These are phyloP conservation scores for Chrysolina oricalcia DNA, from an alignment of 2,888 invertebrate genomes.

Conservation along the genomic window DNA sequence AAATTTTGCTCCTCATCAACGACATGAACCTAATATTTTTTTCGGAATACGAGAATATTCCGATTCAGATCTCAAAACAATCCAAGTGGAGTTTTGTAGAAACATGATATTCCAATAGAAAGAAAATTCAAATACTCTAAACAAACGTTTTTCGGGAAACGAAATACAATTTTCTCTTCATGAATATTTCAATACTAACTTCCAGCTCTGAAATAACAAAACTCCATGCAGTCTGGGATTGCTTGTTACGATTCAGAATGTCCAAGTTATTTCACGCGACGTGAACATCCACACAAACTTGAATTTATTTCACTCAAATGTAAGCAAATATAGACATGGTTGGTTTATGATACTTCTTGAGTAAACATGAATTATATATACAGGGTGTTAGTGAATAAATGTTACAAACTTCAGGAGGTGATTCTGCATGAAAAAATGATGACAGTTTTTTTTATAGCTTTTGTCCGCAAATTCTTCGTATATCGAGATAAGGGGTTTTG, in stretches of 20 bases:
- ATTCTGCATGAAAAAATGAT: too few species aligned
- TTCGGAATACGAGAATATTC: too few species aligned
- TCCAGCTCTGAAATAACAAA: constrained; percentile 44
- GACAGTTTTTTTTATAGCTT: too few species aligned
- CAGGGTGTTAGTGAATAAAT: too few species aligned
- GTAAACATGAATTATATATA: too few species aligned
- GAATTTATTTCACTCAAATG: constrained; percentile 49
- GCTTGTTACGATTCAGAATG: constrained; percentile 46
- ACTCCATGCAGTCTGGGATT: constrained; percentile 39
- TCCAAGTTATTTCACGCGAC: constrained; percentile 52
- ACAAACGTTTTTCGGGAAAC: constrained; percentile 11
- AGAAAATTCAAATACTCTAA: constrained; percentile 20
- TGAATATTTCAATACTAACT: constrained; percentile 59
- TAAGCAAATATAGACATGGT: constrained; percentile 45
- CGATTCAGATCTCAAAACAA: not conserved
- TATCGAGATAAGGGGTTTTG: too few species aligned
- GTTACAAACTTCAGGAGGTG: too few species aligned
- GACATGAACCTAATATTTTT: too few species aligned
- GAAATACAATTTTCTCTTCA: constrained; percentile 50
- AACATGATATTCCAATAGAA: constrained; percentile 8
- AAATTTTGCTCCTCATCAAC: too few species aligned
- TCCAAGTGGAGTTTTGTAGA: not conserved
- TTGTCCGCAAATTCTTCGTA: too few species aligned
- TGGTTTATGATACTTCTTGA: not conserved
- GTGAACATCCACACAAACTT: constrained; percentile 46